Base-by-base conservation (phyloP, 2,888 invertebrate genomes). In the Ischnura elegans region DNA sequence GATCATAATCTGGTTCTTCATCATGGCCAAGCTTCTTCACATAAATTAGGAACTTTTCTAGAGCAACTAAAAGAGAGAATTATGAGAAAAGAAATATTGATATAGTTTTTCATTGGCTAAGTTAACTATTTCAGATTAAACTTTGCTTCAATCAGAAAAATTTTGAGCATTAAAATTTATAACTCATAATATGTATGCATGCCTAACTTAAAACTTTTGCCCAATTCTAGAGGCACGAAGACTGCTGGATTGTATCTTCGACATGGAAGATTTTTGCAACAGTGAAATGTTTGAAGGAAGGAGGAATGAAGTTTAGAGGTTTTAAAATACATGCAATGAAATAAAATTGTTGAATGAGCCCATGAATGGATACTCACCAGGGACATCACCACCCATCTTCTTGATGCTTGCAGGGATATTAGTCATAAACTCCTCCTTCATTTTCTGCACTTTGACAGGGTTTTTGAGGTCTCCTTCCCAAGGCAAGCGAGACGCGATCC, bases 1-100 rank as follows among this genome's bases (percentile, higher is more conserved):
- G 97, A 0, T 97, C 96, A 95, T 98, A 98, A 95, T 98, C 97
- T 0, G 98, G 98, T 25, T 96, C 96, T 36, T 97, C 97, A 95
- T 98, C 97, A 94, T 98, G 98, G 94, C 97, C 96, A 95, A 98
- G 95, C 76, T 97, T 96, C 90, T 97, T 96, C 5, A 98, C 97
- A 95, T 98, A 97, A 94, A 97, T 97, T 95, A 98, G 96, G 95
- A 97, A 98, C 93, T 97, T 97, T 21, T 96, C 96, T 0, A 98
- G 95, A 36, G 97, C 96, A 93, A 96, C 97, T 97, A 96, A 94
- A 97, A 97, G 94, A n/a, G 19, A 93, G 94, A 94, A 51, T 46
- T 55, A 85, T 19, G 87, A 13, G 42, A 93, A 87, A 94, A 94
- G n/a, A 93, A 86, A 47, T 47, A 8, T 47, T 47, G 13, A 47